Evolutionary conservation across 1,140 invertebrate species (phyloP).

Genomic region (Ladona fulva): DNA sequence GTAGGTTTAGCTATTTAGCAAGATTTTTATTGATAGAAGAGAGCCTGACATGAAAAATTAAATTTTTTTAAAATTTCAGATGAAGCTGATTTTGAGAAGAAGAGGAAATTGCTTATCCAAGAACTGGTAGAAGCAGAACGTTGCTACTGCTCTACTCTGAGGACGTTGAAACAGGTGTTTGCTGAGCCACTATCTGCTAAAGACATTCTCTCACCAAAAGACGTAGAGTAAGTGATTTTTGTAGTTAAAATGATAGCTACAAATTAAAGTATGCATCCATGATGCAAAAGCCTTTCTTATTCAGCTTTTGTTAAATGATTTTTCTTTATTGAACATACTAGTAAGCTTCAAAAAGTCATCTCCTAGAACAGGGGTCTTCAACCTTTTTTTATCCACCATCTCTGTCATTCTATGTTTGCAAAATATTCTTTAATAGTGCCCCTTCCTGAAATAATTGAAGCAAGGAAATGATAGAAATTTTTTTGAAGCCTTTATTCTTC

Average conservation of each 20-base stretch:
- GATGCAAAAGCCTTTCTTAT: background rate
- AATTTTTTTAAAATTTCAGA: conserved; percentile 11
- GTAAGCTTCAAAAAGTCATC: background rate
- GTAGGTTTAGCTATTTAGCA: no score
- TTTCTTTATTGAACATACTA: background rate
- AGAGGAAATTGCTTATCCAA: conserved; percentile 15
- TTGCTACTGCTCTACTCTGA: conserved; percentile 36
- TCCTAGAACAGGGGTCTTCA: no score
- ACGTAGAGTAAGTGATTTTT: conserved; percentile 28
- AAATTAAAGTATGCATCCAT: no score
- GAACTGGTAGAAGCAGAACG: conserved; percentile 37
- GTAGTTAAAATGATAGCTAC: background rate
- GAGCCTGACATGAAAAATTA: background rate
- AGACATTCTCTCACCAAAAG: conserved; percentile 30
- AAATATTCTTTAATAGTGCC: no score
- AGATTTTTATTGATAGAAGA: no score
- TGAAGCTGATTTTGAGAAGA: background rate
- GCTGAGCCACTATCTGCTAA: conserved; percentile 32
- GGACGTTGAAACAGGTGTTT: conserved; percentile 35
- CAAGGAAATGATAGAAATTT: no score
- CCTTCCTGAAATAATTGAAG: no score
- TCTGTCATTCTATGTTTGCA: no score
- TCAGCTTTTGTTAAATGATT: background rate
- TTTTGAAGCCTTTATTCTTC: no score
- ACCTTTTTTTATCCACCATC: no score